Evolutionary conservation across 2,888 invertebrate species (phyloP).

Genomic region (Ectobius pallidus): DNA sequence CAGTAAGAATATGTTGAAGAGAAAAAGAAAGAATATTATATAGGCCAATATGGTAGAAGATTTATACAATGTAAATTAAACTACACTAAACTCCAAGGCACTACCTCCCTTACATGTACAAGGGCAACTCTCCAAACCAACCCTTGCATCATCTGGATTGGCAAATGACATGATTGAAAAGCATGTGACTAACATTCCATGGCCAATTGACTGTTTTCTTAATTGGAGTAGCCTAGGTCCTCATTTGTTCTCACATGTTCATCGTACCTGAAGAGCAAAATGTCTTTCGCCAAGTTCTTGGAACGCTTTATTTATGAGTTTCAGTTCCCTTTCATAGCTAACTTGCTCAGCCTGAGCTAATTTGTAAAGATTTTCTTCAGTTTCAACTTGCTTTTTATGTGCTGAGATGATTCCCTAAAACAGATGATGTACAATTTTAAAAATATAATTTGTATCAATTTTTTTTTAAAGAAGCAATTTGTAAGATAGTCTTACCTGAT

Average conservation of each 20-base stretch:
- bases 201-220: too few species aligned
- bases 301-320: conserved; percentile 56
- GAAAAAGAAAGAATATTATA: too few species aligned
- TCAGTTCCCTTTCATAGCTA: conserved; percentile 57
- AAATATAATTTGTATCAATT: conserved; percentile 42
- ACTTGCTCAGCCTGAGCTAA: conserved; percentile 56
- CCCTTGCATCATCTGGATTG: too few species aligned
- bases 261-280: conserved; percentile 35
- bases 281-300: conserved; percentile 58
- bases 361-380: conserved; percentile 63
- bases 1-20: too few species aligned
- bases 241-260: too few species aligned
- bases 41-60: neutral
- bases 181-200: too few species aligned
- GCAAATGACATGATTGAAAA: too few species aligned
- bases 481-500: conserved; percentile 51
- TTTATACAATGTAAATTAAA: neutral
- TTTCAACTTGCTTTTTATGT: conserved; percentile 71
- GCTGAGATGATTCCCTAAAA: conserved; percentile 68
- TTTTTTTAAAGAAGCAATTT: conserved; percentile 28
- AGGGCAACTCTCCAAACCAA: too few species aligned
- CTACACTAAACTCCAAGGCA: too few species aligned
- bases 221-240: too few species aligned
- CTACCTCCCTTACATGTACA: too few species aligned
- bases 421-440: too few species aligned